phyloP scores from a whole-genome alignment of 2,113 vertebrate genomes.

The Crotalus helleri region DNA sequence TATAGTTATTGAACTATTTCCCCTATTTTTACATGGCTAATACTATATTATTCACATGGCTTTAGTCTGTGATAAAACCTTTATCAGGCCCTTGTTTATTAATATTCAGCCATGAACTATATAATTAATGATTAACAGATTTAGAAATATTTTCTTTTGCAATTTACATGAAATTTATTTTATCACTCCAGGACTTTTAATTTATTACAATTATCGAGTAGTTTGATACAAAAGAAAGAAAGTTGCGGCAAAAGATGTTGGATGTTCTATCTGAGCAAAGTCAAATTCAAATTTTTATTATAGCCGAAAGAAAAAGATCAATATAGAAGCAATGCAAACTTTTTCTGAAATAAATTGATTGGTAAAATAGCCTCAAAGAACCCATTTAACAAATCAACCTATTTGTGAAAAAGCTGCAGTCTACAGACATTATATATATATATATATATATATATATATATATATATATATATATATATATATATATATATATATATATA shows the following conservation, averaged over 20 bases:
- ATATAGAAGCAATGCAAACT: neutral
- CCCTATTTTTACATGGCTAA: neutral
- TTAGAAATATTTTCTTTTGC: neutral
- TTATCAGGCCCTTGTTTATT: neutral
- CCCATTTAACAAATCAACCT: neutral
- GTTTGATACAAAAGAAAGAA: accelerated
- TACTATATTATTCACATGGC: neutral
- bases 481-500: no score
- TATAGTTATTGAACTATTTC: neutral
- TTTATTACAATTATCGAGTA: conserved; percentile 12
- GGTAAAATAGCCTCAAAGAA: neutral
- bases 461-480: no score
- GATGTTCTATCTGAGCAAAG: neutral
- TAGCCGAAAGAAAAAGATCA: neutral
- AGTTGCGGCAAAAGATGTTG: neutral
- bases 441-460: no score
- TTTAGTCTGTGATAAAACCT: neutral
- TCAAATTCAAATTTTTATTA: neutral
- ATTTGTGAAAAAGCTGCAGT: neutral
- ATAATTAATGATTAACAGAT: neutral
- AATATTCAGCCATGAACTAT: neutral
- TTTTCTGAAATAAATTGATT: neutral
- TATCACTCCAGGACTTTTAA: neutral
- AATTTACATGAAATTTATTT: neutral
- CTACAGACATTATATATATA: neutral